Conservation (phyloP, 1,140 invertebrate species). For the Zelostemma sp. region DNA sequence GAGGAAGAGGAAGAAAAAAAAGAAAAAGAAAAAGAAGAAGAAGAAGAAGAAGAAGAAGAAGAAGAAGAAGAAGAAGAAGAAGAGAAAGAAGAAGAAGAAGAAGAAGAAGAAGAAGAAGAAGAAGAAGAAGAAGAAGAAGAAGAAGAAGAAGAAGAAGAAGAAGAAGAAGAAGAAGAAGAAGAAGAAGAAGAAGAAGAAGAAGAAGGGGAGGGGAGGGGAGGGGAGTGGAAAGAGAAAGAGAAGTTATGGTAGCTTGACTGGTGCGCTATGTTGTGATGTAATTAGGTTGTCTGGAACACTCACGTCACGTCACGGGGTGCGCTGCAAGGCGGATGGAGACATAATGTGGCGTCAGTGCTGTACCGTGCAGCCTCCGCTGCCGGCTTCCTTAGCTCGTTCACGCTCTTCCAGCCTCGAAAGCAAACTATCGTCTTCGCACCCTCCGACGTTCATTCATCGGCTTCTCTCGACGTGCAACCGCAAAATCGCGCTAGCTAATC, state of each 20-base stretch:
- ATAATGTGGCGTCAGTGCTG: conserved; percentile 60
- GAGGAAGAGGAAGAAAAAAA: too few relatives aligned
- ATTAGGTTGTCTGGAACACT: conserved; percentile 71
- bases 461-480: conserved; percentile 19
- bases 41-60: too few relatives aligned
- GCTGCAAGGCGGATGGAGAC: conserved; percentile 63
- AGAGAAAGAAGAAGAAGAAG: too few relatives aligned
- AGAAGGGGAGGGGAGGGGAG: conserved; percentile 26
- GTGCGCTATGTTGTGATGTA: conserved; percentile 66
- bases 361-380: conserved; percentile 36
- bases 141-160: conserved; percentile 9
- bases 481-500: conserved; percentile 45
- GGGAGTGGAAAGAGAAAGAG: conserved; percentile 22
- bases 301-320: conserved; percentile 66
- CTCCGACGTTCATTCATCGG: conserved; percentile 41
- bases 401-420: conserved; percentile 17
- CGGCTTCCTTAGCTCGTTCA: conserved; percentile 32
- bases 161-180: conserved; percentile 14
- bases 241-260: conserved; percentile 40
- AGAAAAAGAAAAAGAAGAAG: too few relatives aligned
- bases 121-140: too few relatives aligned
- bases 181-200: conserved; percentile 20
- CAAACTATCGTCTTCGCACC: conserved; percentile 32
- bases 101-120: too few relatives aligned
- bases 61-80: too few relatives aligned